A percentile compares a stretch with the other conserved stretches of the same genome.
These are phyloP conservation scores for Hypanus sabinus DNA, from an alignment of 2,113 vertebrate species.

Conservation along the genomic window DNA sequence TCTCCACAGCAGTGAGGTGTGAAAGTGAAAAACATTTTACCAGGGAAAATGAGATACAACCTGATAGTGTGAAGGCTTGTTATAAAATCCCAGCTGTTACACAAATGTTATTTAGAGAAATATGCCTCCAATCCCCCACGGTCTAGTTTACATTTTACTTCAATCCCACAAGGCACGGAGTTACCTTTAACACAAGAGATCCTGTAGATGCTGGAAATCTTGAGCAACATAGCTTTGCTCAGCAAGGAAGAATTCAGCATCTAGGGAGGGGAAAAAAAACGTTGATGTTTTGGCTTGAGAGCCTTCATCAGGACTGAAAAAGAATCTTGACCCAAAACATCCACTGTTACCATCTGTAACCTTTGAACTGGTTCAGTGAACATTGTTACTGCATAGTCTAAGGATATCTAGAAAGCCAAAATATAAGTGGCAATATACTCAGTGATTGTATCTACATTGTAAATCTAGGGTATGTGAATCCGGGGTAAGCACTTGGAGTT, in stretches of 20 bases:
- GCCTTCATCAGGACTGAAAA: too few species aligned
- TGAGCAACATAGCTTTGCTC: too few species aligned
- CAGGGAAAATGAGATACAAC: neutral
- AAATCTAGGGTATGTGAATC: neutral
- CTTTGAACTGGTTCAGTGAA: neutral
- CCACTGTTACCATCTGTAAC: neutral
- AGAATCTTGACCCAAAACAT: too few species aligned
- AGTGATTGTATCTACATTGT: neutral
- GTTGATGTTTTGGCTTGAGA: too few species aligned
- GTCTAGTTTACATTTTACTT: neutral
- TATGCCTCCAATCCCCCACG: neutral
- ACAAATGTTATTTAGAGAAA: neutral
- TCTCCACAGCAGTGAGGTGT: neutral
- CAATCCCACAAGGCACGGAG: neutral
- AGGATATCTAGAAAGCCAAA: neutral
- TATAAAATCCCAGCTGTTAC: neutral
- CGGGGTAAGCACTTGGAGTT: neutral
- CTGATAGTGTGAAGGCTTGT: neutral
- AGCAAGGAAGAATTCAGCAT: too few species aligned
- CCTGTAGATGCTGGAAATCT: too few species aligned
- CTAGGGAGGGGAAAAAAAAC: too few species aligned
- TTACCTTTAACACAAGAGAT: too few species aligned
- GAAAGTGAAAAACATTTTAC: neutral
- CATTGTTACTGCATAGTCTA: neutral
- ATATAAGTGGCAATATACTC: neutral